Evolutionary conservation across 1,140 invertebrate genomes (phyloP).

Genomic region (Tachypleus tridentatus): DNA sequence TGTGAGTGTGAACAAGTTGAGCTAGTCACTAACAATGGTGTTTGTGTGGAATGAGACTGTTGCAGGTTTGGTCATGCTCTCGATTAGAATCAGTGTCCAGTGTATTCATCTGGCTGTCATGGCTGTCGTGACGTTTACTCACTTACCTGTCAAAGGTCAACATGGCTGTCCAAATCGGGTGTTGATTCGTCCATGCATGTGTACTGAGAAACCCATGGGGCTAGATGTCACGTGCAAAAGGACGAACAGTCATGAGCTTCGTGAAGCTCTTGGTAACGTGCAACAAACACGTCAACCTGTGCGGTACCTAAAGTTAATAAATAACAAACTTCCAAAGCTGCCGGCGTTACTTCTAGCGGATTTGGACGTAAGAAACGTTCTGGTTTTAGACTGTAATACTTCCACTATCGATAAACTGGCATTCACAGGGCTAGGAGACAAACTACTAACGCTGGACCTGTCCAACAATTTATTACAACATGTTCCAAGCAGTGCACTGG

Average conservation of each 20-base stretch:
- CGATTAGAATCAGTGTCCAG: no score
- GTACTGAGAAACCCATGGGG: constrained; percentile 68
- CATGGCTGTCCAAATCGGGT: constrained; percentile 10
- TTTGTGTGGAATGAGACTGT: no score
- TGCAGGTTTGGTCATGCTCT: no score
- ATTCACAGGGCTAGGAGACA: constrained; percentile 28
- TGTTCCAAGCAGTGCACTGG: constrained; percentile 23
- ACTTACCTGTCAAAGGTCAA: no score
- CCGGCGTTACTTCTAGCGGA: constrained; percentile 74
- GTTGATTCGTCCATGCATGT: constrained; percentile 56
- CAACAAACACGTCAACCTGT: constrained; percentile 53
- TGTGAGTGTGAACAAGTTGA: no score
- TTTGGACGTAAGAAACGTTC: constrained; percentile 69
- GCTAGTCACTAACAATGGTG: no score
- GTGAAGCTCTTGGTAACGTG: constrained; percentile 56
- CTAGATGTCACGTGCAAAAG: constrained; percentile 73
- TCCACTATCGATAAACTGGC: constrained; percentile 18
- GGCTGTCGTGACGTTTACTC: no score
- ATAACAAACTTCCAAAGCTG: constrained; percentile 66
- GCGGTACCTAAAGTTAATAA: constrained; percentile 69
- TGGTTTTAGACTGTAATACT: constrained; percentile 56
- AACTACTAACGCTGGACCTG: constrained; percentile 25
- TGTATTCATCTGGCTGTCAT: no score
- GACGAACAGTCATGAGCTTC: constrained; percentile 57
- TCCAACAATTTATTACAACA: constrained; percentile 24